These are phyloP conservation scores for Thalassaphorura encarpata DNA, from an alignment of 1,140 invertebrate genomes.

Conservation along the genomic window DNA sequence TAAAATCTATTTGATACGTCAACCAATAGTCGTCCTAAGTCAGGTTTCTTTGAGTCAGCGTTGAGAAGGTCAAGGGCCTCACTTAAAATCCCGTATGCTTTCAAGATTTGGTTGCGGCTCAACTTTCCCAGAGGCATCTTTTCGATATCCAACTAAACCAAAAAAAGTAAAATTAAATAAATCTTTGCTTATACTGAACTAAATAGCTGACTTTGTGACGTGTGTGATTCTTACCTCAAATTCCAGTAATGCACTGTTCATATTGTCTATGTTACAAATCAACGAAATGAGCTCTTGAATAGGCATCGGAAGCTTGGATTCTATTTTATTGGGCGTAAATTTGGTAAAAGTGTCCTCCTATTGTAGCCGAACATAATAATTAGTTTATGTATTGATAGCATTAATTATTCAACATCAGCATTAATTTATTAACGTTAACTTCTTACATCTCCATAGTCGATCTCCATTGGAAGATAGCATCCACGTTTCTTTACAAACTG, in stretches of 20 bases:
- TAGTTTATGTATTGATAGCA: too few species aligned
- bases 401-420: too few species aligned
- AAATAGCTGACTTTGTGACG: not conserved
- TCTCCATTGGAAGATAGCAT: slow-evolving; percentile 78
- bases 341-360: too few species aligned
- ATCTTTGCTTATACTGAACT: slow-evolving; percentile 1
- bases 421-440: too few species aligned
- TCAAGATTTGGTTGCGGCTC: slow-evolving; percentile 78
- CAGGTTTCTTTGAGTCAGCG: slow-evolving; percentile 43
- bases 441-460: slow-evolving; percentile 64
- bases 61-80: slow-evolving; percentile 52
- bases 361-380: too few species aligned
- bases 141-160: slow-evolving; percentile 68
- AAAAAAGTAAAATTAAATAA: slow-evolving; percentile 9
- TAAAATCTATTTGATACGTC: slow-evolving; percentile 88
- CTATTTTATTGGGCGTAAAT: slow-evolving; percentile 1
- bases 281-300: slow-evolving; percentile 74
- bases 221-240: slow-evolving; percentile 57
- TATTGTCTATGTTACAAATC: slow-evolving; percentile 83
- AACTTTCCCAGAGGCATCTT: slow-evolving; percentile 97
- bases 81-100: slow-evolving; percentile 69
- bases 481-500: slow-evolving; percentile 70
- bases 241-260: slow-evolving; percentile 87
- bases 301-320: slow-evolving; percentile 59
- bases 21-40: slow-evolving; percentile 51